Percentiles rank a stretch among this genome's conserved stretches.
These are phyloP conservation scores for Ametastegia equiseti DNA, from an alignment of 2,888 invertebrate species.

Conservation along the genomic window DNA sequence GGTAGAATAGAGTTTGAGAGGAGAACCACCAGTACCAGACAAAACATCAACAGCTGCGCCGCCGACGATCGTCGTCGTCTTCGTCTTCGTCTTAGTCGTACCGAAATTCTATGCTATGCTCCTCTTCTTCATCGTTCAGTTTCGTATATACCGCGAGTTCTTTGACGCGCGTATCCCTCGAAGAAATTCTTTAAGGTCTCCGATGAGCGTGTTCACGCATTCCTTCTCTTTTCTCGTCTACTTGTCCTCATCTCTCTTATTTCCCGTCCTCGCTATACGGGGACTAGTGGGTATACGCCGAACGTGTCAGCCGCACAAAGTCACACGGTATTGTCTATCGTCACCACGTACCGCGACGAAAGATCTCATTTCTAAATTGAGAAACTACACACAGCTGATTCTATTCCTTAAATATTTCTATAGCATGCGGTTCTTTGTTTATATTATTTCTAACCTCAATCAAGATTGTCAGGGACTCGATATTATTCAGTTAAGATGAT, in stretches of 20 bases:
- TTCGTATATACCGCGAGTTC: conserved; percentile 23
- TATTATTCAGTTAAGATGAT: too few relatives aligned
- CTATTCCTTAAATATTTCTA: too few relatives aligned
- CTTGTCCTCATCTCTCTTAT: background rate
- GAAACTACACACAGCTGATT: conserved; percentile 1
- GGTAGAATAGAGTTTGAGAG: conserved; percentile 59
- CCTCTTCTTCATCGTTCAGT: conserved; percentile 44
- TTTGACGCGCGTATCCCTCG: conserved; percentile 48
- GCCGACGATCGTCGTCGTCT: conserved; percentile 60
- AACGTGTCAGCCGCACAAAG: conserved; percentile 45
- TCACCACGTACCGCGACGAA: conserved; percentile 4
- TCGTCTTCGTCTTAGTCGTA: conserved; percentile 15
- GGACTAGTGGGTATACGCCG: conserved; percentile 35
- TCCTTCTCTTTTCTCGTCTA: conserved; percentile 45
- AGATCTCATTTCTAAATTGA: conserved; percentile 3
- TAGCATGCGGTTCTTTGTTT: too few relatives aligned
- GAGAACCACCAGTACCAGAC: conserved; percentile 41
- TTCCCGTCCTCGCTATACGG: background rate
- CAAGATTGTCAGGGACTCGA: too few relatives aligned
- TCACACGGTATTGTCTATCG: conserved; percentile 41
- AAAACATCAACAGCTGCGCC: conserved; percentile 69
- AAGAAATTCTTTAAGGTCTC: conserved; percentile 48
- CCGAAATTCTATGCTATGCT: conserved; percentile 32
- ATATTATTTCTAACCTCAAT: too few relatives aligned
- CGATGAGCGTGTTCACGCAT: conserved; percentile 52